Evolutionary conservation across 2,113 vertebrate species (phyloP).

Genomic region (Cyanoliseus patagonus): DNA sequence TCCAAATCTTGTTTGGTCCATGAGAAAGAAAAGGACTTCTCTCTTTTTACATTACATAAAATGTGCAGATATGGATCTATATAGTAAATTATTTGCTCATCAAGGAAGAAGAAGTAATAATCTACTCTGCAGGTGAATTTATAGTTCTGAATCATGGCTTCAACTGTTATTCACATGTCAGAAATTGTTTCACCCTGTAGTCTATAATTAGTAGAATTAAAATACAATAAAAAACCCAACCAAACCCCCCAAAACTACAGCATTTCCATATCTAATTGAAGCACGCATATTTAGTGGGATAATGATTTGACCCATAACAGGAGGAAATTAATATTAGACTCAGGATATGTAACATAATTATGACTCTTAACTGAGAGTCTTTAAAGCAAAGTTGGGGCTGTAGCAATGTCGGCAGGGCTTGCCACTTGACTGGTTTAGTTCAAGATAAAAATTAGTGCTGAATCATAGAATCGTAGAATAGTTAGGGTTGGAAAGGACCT

Average conservation of each 20-base stretch:
- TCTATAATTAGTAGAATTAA: not conserved
- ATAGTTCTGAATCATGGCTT: not conserved
- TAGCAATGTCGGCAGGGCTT: not conserved
- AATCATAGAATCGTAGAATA: not conserved
- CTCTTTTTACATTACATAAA: not conserved
- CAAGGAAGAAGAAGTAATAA: not conserved
- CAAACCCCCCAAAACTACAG: not conserved
- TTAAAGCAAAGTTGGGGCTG: not conserved
- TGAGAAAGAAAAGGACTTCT: not conserved
- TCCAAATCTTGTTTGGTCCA: not conserved
- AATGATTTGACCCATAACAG: not conserved
- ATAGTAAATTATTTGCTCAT: not conserved
- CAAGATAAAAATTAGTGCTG: not conserved
- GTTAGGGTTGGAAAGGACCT: too few species aligned
- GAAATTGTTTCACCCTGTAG: not conserved
- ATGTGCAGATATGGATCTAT: not conserved
- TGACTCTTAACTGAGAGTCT: not conserved
- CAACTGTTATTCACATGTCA: not conserved
- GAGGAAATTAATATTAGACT: not conserved
- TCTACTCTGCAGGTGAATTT: not conserved
- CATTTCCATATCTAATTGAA: constrained; percentile 12
- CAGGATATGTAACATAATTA: not conserved
- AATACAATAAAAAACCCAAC: not conserved
- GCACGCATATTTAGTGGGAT: not conserved
- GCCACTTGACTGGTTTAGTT: not conserved